Base-by-base conservation (phyloP, 2,888 invertebrate species). In the Agonopterix alstromeriana region DNA sequence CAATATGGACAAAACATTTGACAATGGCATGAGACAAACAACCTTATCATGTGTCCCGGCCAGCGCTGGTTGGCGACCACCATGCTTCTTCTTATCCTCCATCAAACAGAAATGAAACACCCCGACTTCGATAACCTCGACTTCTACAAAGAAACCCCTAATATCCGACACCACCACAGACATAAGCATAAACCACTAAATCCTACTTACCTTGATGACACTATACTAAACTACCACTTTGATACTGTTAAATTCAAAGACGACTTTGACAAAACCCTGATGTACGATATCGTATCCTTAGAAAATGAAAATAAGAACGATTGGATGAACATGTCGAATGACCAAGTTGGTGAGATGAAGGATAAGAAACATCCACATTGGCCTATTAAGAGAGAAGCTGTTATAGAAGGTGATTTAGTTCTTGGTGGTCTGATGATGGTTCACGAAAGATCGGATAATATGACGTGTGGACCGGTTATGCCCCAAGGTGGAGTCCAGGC, bases 351-450 rank as follows among this genome's bases (percentile, higher is more conserved):
- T 2, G 85, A 86, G 35, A 51, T 82, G 48, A 83, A 80, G 43
- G 82, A 83, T 47, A 82, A 85, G 56, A 85, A 85, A 48, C 70
- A 70, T 52, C 69, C 60, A 5, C 85, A 85, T 54, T 96, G 96
- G 96, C 96, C 97, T 0, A 93, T 95, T 3, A 97, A 96, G 67
- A 92, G 94, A 67, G 95, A 96, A 63, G 95, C 97, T 0, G 93
- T 94, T 5, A 93, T 97, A 44, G 95, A 96, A 71, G 98, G 98
- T 0, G 95, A 97, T 68, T 89, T 98, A 43, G 92, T 97, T 8
- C 89, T 98, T 1, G 98, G 98, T 4, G 98, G 97, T 0, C 84
- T 98, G 44, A 97, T 98, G 96, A 98, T 98, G 89, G 89, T 98
- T 0, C 98, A 98, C 73, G 97, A 97, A 67, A 89, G 98, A 17